Percentiles rank a stretch among this genome's conserved stretches.
Evolutionary conservation across 2,113 vertebrate species (phyloP).

Genomic region (Crotalus tigris): DNA sequence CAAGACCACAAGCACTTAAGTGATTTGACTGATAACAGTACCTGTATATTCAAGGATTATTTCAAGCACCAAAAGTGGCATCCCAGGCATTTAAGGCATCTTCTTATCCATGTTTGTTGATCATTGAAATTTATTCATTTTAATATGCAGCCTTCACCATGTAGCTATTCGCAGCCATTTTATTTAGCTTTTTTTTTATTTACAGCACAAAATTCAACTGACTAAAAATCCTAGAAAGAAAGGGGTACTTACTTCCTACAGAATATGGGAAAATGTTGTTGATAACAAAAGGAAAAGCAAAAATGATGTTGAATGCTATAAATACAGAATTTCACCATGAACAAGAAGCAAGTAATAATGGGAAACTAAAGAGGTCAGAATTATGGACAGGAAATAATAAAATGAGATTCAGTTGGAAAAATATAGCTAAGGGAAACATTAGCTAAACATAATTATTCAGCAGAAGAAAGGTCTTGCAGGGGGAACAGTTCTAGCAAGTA

Average conservation of each 20-base stretch:
- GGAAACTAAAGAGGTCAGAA: slow-evolving; percentile 18
- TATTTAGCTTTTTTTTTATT: not conserved
- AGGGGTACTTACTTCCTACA: not conserved
- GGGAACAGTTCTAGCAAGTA: slow-evolving; percentile 28
- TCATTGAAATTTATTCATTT: not conserved
- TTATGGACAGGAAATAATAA: slow-evolving; percentile 37
- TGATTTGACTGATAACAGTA: not conserved
- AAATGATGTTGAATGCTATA: not conserved
- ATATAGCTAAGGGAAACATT: slow-evolving; percentile 4
- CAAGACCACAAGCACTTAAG: not conserved
- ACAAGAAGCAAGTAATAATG: rapidly evolving
- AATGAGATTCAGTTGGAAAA: slow-evolving; percentile 33
- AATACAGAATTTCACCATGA: not conserved
- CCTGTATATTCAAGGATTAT: not conserved
- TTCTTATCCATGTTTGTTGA: not conserved
- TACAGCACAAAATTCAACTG: not conserved
- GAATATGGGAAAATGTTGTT: not conserved
- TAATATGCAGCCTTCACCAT: not conserved
- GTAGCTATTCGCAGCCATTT: not conserved
- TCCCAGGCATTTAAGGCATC: not conserved
- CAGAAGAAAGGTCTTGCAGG: slow-evolving; percentile 1
- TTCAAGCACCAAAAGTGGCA: not conserved
- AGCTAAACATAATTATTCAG: not conserved
- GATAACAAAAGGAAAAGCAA: not conserved
- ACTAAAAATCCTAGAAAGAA: not conserved